Base-by-base conservation (phyloP, 2,888 invertebrate species). In the Dinocampus coccinellae region DNA sequence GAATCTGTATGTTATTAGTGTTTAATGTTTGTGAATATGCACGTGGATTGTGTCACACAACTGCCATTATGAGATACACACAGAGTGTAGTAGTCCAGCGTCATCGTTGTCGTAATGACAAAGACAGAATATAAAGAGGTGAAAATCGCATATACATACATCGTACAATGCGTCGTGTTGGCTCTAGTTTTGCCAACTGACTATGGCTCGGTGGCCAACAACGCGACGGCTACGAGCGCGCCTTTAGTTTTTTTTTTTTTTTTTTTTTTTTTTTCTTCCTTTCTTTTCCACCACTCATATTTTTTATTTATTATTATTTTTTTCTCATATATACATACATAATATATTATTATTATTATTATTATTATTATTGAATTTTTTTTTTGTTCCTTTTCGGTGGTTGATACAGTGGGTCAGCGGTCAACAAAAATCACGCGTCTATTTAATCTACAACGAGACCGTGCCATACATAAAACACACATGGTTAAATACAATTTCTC, bases 361-460 rank as follows among this genome's bases (percentile, higher is more conserved):
- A n/a, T 3, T 42, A 42, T 42, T 2, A n/a, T 2, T 42, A 2
- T 29, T n/a, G n/a, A n/a, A n/a, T n/a, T n/a, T n/a, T n/a, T 10
- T 36, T 61, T 34, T 34, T 61, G 2, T 11, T 16, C 61, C 22
- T 63, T 26, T 26, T 47, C n/a, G 47, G 53, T 22, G 4, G 39
- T 52, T 69, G 73, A 70, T 74, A 77, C 76, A 75, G 75, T 77
- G 77, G 77, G 77, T 77, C 77, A 77, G 74, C 75, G 77, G 77
- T 77, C 77, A 77, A 73, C 72, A 69, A 67, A 75, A 74, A 72
- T 74, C 75, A 62, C 74, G 70, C 73, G 74, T 72, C 67, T 72
- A 67, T 74, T 72, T 62, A 66, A 69, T 69, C 70, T 70, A 67
- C 68, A 42, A 61, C 55, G 36, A 66, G 73, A 63, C 16, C 67